Conservation (phyloP, 2,888 invertebrate species). For the Clostera curtula region DNA sequence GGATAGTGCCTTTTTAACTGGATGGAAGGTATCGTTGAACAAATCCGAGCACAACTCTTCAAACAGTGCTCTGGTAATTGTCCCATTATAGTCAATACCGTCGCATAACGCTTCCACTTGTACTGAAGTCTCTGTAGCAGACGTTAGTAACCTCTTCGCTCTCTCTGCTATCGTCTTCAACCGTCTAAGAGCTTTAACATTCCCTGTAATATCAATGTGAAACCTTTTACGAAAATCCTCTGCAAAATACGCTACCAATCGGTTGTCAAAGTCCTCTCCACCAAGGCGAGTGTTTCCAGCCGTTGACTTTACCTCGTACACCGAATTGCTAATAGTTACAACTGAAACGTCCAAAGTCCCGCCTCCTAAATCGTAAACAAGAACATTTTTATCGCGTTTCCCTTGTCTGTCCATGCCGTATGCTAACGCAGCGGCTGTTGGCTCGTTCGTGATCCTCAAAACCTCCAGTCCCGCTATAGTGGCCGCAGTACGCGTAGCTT, state of each 20-base stretch:
- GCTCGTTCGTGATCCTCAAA: conserved; percentile 47
- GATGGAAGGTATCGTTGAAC: conserved; percentile 39
- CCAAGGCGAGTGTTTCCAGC: conserved; percentile 44
- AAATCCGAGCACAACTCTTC: conserved; percentile 56
- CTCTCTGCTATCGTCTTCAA: conserved; percentile 45
- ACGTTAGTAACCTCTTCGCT: conserved; percentile 40
- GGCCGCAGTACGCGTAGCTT: conserved; percentile 45
- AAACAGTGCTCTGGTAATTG: conserved; percentile 38
- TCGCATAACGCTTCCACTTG: conserved; percentile 37
- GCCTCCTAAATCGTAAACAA: conserved; percentile 54
- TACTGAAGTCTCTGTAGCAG: conserved; percentile 34
- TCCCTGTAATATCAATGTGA: conserved; percentile 28
- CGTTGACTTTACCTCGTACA: conserved; percentile 47
- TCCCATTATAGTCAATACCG: conserved; percentile 40
- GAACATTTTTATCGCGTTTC: conserved; percentile 30
- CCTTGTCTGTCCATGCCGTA: conserved; percentile 39
- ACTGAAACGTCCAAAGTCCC: conserved; percentile 54
- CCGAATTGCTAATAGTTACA: conserved; percentile 33
- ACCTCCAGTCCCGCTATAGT: conserved; percentile 48
- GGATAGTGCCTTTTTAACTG: conserved; percentile 33
- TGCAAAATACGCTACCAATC: conserved; percentile 45
- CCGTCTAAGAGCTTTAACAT: conserved; percentile 31
- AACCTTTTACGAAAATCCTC: conserved; percentile 45
- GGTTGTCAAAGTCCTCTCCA: conserved; percentile 56
- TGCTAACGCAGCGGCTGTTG: conserved; percentile 51